Conservation (phyloP, 1,140 invertebrate species). For the Tribolium madens region DNA sequence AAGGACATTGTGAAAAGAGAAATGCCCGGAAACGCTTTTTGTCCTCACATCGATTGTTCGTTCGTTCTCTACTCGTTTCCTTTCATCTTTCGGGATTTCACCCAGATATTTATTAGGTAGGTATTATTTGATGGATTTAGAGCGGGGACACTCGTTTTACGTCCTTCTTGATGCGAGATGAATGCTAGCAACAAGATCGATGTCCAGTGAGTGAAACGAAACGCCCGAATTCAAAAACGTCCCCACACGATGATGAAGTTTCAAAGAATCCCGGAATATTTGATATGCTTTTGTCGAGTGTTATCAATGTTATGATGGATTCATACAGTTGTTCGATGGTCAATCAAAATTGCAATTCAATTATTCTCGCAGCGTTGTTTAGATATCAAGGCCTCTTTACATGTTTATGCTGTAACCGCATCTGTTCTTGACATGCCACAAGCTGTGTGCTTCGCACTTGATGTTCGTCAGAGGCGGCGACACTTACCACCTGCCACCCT, state of each 20-base stretch:
- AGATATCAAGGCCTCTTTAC: neutral
- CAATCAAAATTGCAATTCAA: slow-evolving; percentile 16
- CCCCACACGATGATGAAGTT: neutral
- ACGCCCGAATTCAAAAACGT: no score
- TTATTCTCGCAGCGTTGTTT: neutral
- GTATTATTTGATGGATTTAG: slow-evolving; percentile 28
- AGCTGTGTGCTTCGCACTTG: slow-evolving; percentile 2
- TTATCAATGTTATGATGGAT: neutral
- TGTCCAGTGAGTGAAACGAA: neutral
- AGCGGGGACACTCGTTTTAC: slow-evolving; percentile 17
- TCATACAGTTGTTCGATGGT: neutral
- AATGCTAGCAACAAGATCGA: neutral
- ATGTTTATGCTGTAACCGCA: neutral
- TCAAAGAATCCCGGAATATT: no score
- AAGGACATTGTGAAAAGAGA: slow-evolving; percentile 22
- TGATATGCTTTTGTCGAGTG: no score
- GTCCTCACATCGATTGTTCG: slow-evolving; percentile 26
- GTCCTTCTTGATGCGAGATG: neutral
- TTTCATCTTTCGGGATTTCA: slow-evolving; percentile 13
- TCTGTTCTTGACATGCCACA: slow-evolving; percentile 14
- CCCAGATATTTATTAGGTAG: slow-evolving; percentile 23
- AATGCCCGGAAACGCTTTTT: slow-evolving; percentile 34
- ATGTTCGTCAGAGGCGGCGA: neutral
- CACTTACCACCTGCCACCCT: slow-evolving; percentile 11
- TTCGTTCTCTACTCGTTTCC: slow-evolving; percentile 7